Evolutionary conservation across 2,113 vertebrate species (phyloP), one percentile per base, ranked within the genome.

Genomic region (Columbina picui): DNA sequence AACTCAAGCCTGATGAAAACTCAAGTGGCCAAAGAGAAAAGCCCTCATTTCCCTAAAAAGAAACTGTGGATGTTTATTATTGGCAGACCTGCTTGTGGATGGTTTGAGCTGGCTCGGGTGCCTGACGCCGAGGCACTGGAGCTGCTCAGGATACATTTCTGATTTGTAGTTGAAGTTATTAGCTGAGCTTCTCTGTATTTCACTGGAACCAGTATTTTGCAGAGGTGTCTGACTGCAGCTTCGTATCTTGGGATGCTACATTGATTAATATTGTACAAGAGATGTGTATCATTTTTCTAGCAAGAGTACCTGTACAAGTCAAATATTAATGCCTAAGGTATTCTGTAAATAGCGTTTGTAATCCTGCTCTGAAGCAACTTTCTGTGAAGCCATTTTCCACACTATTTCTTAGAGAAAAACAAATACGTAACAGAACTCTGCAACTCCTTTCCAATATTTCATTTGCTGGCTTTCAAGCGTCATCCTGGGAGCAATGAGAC

Each of bases 401-500:
- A 81, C 73, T 95, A 69, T 93, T 96, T 96, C 92, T 39, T 84
- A 64, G 69, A 95, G 88, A 87, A 93, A 96, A 97, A 95, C 96
- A 97, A 96, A 96, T 76, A 96, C 21, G 43, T 75, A 87, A 92
- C 86, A 95, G 76, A 84, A 89, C 56, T 84, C 76, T 4, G 25
- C 86, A 91, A 87, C 34, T 84, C 57, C 68, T 84, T 75, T 92
- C 86, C 90, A 84, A 32, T 96, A 90, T 95, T 97, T 97, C 90
- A 90, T 96, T 94, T 95, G 36, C 83, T 0, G 0, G 43, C 74
- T 97, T 89, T 96, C 92, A 92, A 95, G 90, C 9, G 0, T 90
- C 96, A 92, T 96, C 94, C 89, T 93, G 96, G 96, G 96, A 97
- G 93, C 92, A 95, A 92, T 96, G 96, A 96, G 94, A 97, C 94